Conservation (phyloP, 2,113 vertebrate genomes). For the Nibea albiflora region DNA sequence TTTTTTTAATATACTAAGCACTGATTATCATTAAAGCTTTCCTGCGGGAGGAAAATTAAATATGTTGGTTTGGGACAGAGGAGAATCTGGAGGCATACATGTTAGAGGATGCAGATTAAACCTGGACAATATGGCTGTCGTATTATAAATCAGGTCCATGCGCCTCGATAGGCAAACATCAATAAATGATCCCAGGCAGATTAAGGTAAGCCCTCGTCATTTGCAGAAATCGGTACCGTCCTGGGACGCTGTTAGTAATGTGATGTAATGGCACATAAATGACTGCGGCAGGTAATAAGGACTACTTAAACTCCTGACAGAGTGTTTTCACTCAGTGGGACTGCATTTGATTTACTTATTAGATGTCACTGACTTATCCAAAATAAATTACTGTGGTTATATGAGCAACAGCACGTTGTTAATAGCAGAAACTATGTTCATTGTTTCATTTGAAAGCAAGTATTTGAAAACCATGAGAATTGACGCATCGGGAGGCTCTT, state of each 20-base stretch:
- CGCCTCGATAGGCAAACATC: slow-evolving; percentile 4
- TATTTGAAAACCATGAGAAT: neutral
- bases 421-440: neutral
- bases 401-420: neutral
- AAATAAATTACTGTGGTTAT: neutral
- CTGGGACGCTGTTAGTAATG: slow-evolving; percentile 1
- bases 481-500: too few species aligned
- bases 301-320: neutral
- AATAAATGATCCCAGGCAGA: slow-evolving; percentile 34
- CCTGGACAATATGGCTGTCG: slow-evolving; percentile 12
- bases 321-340: neutral
- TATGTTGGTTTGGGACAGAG: slow-evolving; percentile 15
- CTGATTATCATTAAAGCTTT: slow-evolving; percentile 56
- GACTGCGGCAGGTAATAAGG: neutral
- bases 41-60: slow-evolving; percentile 20
- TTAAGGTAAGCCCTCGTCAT: slow-evolving; percentile 25
- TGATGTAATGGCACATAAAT: slow-evolving; percentile 23
- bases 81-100: neutral
- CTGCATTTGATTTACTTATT: neutral
- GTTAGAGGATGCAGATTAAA: slow-evolving; percentile 14
- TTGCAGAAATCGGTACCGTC: slow-evolving; percentile 8
- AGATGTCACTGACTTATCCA: neutral
- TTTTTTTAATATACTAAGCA: slow-evolving; percentile 36
- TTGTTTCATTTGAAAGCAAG: neutral
- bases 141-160: slow-evolving; percentile 25